A percentile compares a stretch with the other conserved stretches of the same genome.
Conservation (phyloP, 2,888 invertebrate genomes). For the Tortricodes alternella region DNA sequence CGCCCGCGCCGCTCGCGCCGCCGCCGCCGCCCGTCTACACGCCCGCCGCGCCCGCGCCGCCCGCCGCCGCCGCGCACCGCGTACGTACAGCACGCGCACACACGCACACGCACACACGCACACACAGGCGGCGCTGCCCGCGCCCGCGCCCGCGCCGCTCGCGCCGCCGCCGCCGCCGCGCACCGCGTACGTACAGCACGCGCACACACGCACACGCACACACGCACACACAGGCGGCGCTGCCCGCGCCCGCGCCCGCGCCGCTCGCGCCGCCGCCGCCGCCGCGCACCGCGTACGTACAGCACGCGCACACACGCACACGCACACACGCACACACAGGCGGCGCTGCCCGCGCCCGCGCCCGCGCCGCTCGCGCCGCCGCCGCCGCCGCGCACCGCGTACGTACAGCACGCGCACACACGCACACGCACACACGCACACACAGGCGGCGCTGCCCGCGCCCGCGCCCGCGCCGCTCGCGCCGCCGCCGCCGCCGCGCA, state of each 20-base stretch:
- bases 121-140: conserved; percentile 88
- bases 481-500: no score
- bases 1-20: conserved; percentile 61
- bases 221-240: conserved; percentile 84
- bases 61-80: neutral
- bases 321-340: conserved; percentile 75
- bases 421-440: neutral
- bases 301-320: neutral
- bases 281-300: neutral
- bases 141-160: conserved; percentile 69
- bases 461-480: no score
- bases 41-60: conserved; percentile 67
- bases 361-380: conserved; percentile 63
- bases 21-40: conserved; percentile 80
- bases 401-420: neutral
- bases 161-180: conserved; percentile 50
- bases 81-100: neutral
- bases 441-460: no score
- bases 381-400: conserved; percentile 40
- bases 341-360: conserved; percentile 82
- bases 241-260: conserved; percentile 78
- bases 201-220: neutral
- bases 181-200: neutral
- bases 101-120: no score
- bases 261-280: conserved; percentile 58